Evolutionary conservation across 2,113 vertebrate genomes (phyloP).

Genomic region (Cebidichthys violaceus): DNA sequence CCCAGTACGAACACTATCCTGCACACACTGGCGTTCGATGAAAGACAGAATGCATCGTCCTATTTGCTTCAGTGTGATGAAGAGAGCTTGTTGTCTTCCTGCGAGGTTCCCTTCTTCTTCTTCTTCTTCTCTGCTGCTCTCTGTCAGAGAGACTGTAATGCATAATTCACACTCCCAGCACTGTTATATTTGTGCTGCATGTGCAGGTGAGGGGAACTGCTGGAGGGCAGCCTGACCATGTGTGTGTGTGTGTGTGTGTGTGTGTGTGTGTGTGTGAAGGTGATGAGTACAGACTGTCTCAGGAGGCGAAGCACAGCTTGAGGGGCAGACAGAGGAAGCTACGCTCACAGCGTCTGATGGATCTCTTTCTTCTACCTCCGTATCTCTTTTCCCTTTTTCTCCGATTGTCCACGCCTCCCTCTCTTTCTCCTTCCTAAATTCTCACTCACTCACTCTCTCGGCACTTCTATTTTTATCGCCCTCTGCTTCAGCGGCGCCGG

Average conservation of each 20-base stretch:
- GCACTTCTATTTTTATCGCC: slow-evolving; percentile 23
- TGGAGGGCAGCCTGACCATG: slow-evolving; percentile 13
- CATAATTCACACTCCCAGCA: slow-evolving; percentile 16
- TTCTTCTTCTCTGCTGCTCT: not conserved
- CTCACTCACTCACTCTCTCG: slow-evolving; percentile 3
- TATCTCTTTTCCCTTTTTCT: not conserved
- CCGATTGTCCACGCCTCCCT: not conserved
- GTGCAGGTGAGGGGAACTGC: not conserved
- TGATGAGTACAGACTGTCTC: slow-evolving; percentile 50
- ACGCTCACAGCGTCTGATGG: slow-evolving; percentile 8
- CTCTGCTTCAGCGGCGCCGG: slow-evolving; percentile 3
- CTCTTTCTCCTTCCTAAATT: not conserved
- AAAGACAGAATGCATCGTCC: not conserved
- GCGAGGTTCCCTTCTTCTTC: not conserved
- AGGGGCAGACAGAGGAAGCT: slow-evolving; percentile 32
- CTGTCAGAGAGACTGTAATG: slow-evolving; percentile 3
- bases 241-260: slow-evolving; percentile 3
- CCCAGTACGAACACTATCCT: not conserved
- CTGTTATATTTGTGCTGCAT: not conserved
- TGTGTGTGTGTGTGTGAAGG: slow-evolving; percentile 36
- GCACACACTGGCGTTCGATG: not conserved
- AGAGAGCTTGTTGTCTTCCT: not conserved
- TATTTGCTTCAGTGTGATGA: not conserved
- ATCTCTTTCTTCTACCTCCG: slow-evolving; percentile 1
- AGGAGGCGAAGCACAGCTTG: slow-evolving; percentile 5